Evolutionary conservation across 2,797 vertebrate species (phyloP).

Genomic region (Scleropages formosus): DNA sequence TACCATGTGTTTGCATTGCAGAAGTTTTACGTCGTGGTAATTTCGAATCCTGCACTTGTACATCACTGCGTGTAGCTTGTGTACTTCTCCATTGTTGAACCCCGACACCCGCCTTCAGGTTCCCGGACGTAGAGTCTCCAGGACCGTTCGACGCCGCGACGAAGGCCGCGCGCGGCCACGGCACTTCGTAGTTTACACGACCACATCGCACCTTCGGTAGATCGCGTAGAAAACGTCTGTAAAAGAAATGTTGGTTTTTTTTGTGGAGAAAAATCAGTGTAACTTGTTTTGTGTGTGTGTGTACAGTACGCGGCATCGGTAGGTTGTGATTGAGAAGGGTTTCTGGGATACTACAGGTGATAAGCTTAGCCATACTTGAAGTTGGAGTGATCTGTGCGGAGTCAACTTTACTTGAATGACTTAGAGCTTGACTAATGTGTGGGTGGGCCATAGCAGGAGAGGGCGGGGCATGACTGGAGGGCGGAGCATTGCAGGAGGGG

Average conservation of each 20-base stretch:
- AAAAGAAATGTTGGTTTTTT: constrained; percentile 57
- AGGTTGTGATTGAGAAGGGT: constrained; percentile 63
- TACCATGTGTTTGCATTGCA: constrained; percentile 67
- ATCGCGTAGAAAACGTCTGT: constrained; percentile 61
- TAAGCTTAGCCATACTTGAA: constrained; percentile 97
- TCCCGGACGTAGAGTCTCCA: constrained; percentile 7
- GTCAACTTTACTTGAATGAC: constrained; percentile 98
- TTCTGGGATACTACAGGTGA: constrained; percentile 82
- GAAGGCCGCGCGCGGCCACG: constrained; percentile 48
- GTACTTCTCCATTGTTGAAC: constrained; percentile 56
- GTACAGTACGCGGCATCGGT: constrained; percentile 85
- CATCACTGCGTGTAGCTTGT: constrained; percentile 43
- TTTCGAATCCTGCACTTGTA: constrained; percentile 37
- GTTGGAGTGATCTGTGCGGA: constrained; percentile 76
- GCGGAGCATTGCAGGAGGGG: not conserved
- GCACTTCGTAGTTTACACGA: constrained; percentile 60
- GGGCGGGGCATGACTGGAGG: too few relatives aligned
- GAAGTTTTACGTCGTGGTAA: constrained; percentile 59
- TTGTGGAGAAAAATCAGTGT: constrained; percentile 66
- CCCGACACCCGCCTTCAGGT: constrained; percentile 43
- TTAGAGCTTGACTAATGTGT: constrained; percentile 82
- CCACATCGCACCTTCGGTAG: constrained; percentile 48
- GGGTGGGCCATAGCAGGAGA: constrained; percentile 35
- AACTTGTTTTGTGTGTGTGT: constrained; percentile 66
- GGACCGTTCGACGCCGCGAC: not conserved